Evolutionary conservation across 1,140 invertebrate species (phyloP).

Genomic region (Drosophila guanche): DNA sequence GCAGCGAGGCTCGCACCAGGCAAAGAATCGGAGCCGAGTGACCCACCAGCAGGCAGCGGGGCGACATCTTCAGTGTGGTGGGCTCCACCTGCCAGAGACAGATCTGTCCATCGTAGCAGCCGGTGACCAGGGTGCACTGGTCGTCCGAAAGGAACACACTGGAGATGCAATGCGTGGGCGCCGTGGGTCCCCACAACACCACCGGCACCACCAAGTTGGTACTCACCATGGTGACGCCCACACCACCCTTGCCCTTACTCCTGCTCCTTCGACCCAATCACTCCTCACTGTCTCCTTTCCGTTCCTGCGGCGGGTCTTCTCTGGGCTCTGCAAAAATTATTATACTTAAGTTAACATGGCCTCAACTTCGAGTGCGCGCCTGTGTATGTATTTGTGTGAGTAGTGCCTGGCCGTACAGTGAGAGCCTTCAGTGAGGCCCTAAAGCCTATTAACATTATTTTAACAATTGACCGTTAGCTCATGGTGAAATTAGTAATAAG

Average conservation of each 20-base stretch:
- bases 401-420: no score
- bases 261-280: background rate
- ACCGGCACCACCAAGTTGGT: conserved; percentile 97
- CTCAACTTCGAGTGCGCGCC: conserved; percentile 4
- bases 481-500: no score
- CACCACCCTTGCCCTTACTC: conserved; percentile 17
- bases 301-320: conserved; percentile 7
- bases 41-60: conserved; percentile 96
- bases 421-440: no score
- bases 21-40: conserved; percentile 97
- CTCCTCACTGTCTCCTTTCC: conserved; percentile 5
- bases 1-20: conserved; percentile 90
- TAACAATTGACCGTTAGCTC: no score
- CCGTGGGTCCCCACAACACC: conserved; percentile 97
- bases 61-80: conserved; percentile 94
- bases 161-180: conserved; percentile 98
- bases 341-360: conserved; percentile 54
- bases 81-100: conserved; percentile 97
- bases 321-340: conserved; percentile 54
- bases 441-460: no score
- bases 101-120: conserved; percentile 99
- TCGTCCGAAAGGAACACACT: conserved; percentile 96
- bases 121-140: conserved; percentile 96
- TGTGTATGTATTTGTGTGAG: conserved; percentile 18
- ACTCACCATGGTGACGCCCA: conserved; percentile 87